These are phyloP conservation scores for Aporophyla lueneburgensis DNA, from an alignment of 2,888 invertebrate genomes.

Conservation along the genomic window DNA sequence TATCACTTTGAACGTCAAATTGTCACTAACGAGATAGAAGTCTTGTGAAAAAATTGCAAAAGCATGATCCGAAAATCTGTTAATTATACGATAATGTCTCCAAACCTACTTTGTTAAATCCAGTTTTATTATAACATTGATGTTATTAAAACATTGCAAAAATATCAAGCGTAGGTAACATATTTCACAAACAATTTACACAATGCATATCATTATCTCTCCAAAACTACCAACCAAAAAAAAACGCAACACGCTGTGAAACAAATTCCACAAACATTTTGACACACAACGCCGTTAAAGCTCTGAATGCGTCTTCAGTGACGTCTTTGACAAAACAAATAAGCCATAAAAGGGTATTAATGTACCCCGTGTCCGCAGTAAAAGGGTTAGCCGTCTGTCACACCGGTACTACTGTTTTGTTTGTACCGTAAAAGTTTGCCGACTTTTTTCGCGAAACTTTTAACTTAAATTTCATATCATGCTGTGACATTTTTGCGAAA, in stretches of 20 bases:
- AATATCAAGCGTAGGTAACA: neutral
- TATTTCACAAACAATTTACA: neutral
- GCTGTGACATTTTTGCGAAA: slow-evolving; percentile 36
- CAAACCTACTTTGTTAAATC: neutral
- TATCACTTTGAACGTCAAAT: slow-evolving; percentile 8
- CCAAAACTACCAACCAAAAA: slow-evolving; percentile 34
- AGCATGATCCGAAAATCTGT: neutral
- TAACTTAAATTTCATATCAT: slow-evolving; percentile 27
- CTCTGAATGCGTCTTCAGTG: slow-evolving; percentile 73
- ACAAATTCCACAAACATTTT: slow-evolving; percentile 81
- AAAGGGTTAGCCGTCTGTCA: slow-evolving; percentile 75
- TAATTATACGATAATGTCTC: neutral
- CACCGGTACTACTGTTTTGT: slow-evolving; percentile 70
- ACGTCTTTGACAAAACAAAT: slow-evolving; percentile 76
- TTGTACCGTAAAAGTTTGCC: slow-evolving; percentile 48
- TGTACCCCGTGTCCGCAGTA: slow-evolving; percentile 67
- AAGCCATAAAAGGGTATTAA: slow-evolving; percentile 70
- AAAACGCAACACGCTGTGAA: slow-evolving; percentile 75
- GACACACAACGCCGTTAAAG: slow-evolving; percentile 71
- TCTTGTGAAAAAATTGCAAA: neutral
- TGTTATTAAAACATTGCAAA: neutral
- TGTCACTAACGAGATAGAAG: neutral
- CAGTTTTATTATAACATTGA: neutral
- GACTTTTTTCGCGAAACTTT: slow-evolving; percentile 50
- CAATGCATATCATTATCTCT: slow-evolving; percentile 11